Percentiles rank a stretch among this genome's conserved stretches.
Conservation (phyloP, 2,797 vertebrate species). For the Sebastes trivittatus region DNA sequence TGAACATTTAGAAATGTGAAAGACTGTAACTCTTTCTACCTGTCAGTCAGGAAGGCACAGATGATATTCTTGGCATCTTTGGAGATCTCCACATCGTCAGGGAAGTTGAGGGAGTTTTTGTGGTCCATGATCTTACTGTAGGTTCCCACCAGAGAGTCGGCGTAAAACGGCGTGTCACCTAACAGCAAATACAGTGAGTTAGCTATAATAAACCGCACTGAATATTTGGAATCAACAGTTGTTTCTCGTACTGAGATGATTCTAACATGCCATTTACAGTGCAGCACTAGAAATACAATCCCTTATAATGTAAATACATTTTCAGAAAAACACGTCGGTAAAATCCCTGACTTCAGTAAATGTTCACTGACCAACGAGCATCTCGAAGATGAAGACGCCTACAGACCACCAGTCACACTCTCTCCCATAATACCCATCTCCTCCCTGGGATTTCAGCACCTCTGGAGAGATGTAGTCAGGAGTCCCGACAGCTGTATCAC, state of each 20-base stretch:
- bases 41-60: conserved; percentile 97
- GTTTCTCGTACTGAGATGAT: background rate
- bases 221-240: background rate
- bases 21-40: conserved; percentile 75
- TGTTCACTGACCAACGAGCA: conserved; percentile 95
- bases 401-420: conserved; percentile 99
- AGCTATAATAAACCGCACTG: background rate
- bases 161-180: conserved; percentile 99
- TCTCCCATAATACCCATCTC: conserved; percentile 95
- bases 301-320: background rate
- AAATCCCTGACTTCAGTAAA: background rate
- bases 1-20: background rate
- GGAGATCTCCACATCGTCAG: conserved; percentile 97
- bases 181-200: conserved; percentile 8
- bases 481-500: conserved; percentile 97
- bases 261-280: background rate
- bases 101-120: conserved; percentile 97
- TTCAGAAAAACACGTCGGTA: background rate
- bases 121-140: conserved; percentile 99
- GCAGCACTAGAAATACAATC: background rate
- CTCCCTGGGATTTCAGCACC: conserved; percentile 96
- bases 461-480: conserved; percentile 99
- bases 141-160: conserved; percentile 97
- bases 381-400: conserved; percentile 98
- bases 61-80: conserved; percentile 97